phyloP scores from a whole-genome alignment of 2,888 invertebrate genomes.

The Chymomyza amoena region DNA sequence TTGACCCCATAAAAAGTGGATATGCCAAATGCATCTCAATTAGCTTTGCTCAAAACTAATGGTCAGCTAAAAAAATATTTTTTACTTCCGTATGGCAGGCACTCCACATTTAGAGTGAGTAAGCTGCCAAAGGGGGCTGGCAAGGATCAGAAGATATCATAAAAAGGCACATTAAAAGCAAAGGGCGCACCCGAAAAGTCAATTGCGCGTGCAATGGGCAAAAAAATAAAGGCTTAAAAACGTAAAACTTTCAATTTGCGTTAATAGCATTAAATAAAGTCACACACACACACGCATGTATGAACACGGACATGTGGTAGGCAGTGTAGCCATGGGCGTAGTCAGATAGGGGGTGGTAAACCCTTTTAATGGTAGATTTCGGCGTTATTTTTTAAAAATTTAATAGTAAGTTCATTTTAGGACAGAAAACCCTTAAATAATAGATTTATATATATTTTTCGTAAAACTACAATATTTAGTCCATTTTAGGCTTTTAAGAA shows the following conservation, averaged over 20 bases:
- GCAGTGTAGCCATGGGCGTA: too few relatives aligned
- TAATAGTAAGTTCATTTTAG: too few relatives aligned
- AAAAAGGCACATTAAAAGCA: neutral
- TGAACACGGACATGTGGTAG: neutral
- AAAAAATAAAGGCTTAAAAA: slow-evolving; percentile 53
- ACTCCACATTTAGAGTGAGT: neutral
- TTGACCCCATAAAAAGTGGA: neutral
- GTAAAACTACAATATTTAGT: too few relatives aligned
- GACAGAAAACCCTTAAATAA: too few relatives aligned
- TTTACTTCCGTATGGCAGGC: neutral
- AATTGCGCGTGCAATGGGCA: slow-evolving; percentile 69
- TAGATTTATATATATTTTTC: too few relatives aligned
- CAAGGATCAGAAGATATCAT: neutral
- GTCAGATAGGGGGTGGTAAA: too few relatives aligned
- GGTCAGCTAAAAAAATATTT: neutral
- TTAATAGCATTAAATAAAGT: slow-evolving; percentile 70
- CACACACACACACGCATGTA: slow-evolving; percentile 42
- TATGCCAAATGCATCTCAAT: neutral
- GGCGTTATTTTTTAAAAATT: too few relatives aligned
- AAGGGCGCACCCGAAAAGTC: slow-evolving; percentile 43
- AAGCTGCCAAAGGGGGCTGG: neutral
- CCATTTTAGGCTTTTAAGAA: too few relatives aligned
- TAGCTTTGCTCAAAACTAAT: neutral
- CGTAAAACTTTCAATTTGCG: slow-evolving; percentile 69
- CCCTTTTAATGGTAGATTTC: too few relatives aligned